phyloP scores from a whole-genome alignment of 2,888 invertebrate genomes.

The Orthosia gracilis region DNA sequence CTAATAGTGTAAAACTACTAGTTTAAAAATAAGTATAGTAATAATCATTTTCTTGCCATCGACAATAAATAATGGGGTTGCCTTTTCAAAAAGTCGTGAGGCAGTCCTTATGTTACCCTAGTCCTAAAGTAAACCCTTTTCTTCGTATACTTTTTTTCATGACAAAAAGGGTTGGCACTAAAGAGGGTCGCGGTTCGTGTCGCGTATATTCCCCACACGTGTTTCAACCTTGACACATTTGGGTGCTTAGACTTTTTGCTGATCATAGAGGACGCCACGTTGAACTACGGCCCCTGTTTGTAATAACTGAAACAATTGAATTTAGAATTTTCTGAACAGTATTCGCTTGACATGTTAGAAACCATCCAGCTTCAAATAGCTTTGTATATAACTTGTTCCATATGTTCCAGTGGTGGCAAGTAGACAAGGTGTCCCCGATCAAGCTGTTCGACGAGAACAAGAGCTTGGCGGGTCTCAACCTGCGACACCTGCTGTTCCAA shows the following conservation, averaged over 20 bases:
- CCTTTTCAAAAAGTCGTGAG: background rate
- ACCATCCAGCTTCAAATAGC: background rate
- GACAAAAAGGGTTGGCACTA: too few species aligned
- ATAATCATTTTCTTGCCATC: background rate
- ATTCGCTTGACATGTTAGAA: background rate
- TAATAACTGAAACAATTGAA: too few species aligned
- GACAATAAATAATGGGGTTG: background rate
- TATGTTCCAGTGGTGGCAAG: constrained; percentile 96
- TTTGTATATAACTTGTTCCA: background rate
- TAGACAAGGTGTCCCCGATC: constrained; percentile 97
- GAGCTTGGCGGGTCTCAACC: constrained; percentile 95
- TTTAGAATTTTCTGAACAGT: too few species aligned
- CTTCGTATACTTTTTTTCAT: background rate
- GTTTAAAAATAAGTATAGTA: too few species aligned
- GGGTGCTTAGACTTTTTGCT: background rate
- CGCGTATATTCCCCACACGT: background rate
- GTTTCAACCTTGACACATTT: background rate
- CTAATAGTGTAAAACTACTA: background rate
- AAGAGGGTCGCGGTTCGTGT: background rate
- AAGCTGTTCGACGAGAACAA: constrained; percentile 97
- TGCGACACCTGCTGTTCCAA: constrained; percentile 96
- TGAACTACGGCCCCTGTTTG: background rate
- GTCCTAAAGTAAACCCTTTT: background rate
- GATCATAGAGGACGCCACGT: background rate
- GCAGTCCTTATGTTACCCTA: too few species aligned